phyloP scores from a whole-genome alignment of 2,113 vertebrate genomes.

The Ceyx melanurus region DNA sequence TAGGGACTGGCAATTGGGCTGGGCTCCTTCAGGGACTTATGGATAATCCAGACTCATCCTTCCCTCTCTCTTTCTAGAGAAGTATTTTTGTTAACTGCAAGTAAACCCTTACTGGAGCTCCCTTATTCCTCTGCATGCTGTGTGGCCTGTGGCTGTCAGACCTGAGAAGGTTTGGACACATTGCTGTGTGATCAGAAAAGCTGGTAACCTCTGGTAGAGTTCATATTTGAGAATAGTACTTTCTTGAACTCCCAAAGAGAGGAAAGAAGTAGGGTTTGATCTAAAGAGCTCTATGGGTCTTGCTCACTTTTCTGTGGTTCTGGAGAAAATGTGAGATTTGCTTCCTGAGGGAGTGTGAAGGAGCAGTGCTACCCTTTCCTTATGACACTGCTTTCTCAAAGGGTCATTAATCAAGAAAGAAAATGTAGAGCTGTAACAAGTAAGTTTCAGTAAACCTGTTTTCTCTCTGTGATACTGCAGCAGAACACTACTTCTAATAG shows the following conservation, averaged over 20 bases:
- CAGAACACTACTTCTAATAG: neutral
- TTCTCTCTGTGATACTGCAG: neutral
- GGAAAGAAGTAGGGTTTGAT: accelerated
- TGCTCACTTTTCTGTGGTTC: neutral
- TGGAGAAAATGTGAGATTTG: neutral
- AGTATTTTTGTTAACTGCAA: neutral
- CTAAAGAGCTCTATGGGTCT: neutral
- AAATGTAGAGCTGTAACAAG: neutral
- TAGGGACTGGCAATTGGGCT: neutral
- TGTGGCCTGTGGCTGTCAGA: neutral
- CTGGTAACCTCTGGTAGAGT: neutral
- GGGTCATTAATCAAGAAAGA: neutral
- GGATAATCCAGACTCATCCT: neutral
- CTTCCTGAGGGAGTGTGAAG: neutral
- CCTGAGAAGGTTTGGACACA: neutral
- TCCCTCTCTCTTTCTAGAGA: neutral
- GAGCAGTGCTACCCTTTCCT: neutral
- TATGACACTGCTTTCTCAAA: neutral
- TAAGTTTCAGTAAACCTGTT: neutral
- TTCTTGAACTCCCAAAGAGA: neutral
- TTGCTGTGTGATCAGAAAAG: neutral
- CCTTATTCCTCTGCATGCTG: neutral
- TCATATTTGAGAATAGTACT: neutral
- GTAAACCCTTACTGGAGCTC: neutral
- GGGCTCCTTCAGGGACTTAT: neutral